Percentiles rank a stretch among this genome's conserved stretches.
Evolutionary conservation across 2,888 invertebrate species (phyloP).

Genomic region (Megastigmus dorsalis): DNA sequence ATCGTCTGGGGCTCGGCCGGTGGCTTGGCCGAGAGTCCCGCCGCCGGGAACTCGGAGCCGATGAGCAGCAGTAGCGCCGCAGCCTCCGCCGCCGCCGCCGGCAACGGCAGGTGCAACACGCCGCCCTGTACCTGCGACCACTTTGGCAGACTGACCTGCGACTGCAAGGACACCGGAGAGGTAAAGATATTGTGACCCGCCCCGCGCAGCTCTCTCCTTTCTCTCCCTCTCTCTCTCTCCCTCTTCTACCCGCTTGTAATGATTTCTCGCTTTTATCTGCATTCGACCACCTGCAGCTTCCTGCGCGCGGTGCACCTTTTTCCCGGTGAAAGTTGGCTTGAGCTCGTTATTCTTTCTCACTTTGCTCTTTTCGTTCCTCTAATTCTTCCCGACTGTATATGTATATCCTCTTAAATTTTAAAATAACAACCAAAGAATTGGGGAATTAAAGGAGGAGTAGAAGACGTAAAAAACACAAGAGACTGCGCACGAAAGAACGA

Average conservation of each 20-base stretch:
- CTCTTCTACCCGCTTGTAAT: not conserved
- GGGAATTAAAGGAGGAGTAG: not conserved
- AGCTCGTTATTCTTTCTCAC: not conserved
- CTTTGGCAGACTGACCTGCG: constrained; percentile 78
- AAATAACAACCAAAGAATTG: no score
- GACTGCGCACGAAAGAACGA: not conserved
- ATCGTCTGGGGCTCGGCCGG: constrained; percentile 3
- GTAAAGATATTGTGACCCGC: constrained; percentile 67
- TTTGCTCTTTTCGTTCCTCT: no score
- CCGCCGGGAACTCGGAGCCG: constrained; percentile 52
- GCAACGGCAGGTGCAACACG: constrained; percentile 75
- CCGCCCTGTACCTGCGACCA: constrained; percentile 78
- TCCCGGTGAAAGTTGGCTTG: no score
- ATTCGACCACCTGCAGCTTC: no score
- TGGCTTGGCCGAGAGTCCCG: not conserved
- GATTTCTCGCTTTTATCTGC: no score
- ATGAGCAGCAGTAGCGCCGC: no score
- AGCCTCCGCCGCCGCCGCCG: constrained; percentile 59
- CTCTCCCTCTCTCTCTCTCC: not conserved
- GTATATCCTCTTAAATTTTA: no score
- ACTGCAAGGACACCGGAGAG: constrained; percentile 76
- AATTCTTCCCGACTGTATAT: no score
- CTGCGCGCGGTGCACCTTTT: no score
- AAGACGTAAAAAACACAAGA: not conserved
- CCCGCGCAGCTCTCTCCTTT: not conserved